Conservation (phyloP, 2,113 vertebrate genomes). For the Pachycephala philippinensis region DNA sequence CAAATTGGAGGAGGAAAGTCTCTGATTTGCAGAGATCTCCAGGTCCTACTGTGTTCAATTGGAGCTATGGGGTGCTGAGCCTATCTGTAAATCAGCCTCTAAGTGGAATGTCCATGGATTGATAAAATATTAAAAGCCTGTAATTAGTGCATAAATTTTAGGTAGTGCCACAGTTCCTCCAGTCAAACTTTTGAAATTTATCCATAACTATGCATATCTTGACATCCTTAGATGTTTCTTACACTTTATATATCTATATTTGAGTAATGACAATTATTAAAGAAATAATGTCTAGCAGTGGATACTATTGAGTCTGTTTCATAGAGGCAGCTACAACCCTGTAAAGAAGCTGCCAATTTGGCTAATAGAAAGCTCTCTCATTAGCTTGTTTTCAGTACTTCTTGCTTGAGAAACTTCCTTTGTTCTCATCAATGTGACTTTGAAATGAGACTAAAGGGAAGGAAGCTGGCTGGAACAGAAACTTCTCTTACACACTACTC, state of each 20-base stretch:
- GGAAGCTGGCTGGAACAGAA: conserved; percentile 21
- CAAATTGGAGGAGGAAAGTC: not conserved
- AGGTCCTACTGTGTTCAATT: not conserved
- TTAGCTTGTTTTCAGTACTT: conserved; percentile 40
- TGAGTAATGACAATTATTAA: not conserved
- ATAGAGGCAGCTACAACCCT: not conserved
- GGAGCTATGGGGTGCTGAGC: not conserved
- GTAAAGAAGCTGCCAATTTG: conserved; percentile 11
- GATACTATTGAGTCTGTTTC: not conserved
- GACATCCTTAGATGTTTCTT: not conserved
- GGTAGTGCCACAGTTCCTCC: not conserved
- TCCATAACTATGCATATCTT: not conserved
- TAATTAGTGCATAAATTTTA: conserved; percentile 16
- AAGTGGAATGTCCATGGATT: not conserved
- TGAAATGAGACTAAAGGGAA: conserved; percentile 50
- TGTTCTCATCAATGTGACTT: conserved; percentile 40
- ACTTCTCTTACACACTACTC: not conserved
- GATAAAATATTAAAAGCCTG: conserved; percentile 37
- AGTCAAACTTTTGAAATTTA: not conserved
- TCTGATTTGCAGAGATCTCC: not conserved
- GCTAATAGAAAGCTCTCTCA: conserved; percentile 17
- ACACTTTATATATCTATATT: not conserved
- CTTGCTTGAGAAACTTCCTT: conserved; percentile 38
- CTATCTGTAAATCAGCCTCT: not conserved
- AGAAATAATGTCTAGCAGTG: not conserved